Evolutionary conservation across 2,797 vertebrate genomes (phyloP), one percentile per base, ranked within the genome.

Genomic region (Sebastes matsubarae): DNA sequence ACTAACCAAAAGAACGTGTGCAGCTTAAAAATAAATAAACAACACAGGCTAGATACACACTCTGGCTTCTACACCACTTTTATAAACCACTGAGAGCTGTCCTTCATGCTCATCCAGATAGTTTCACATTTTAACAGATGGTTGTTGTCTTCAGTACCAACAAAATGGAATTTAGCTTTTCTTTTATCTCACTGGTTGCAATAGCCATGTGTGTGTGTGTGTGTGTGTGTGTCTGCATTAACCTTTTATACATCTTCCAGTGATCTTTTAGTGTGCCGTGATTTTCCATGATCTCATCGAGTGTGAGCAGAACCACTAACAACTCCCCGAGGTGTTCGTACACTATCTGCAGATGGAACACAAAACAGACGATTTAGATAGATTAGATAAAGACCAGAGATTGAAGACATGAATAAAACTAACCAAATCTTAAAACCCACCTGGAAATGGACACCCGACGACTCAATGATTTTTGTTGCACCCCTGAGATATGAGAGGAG

Each of bases 171-270:
- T 16, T 2, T 1, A 14, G 22, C 8, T 5, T 65, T 22, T 20
- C 8, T 5, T 29, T 59, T 8, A 16, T 70, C 32, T 4, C 2
- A 66, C 14, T n/a, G 13, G 4, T 50, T 68, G n/a, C 22, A 24
- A 14, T 0, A 30, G 13, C 5, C 10, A 1, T 34, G 4, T 10
- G 32, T 34, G 32, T 34, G 34, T 34, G 32, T 32, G 32, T 32
- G 5, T 68, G n/a, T 52, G 57, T 52, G 32, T 24, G 13, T 55
- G 36, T 67, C 4, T 69, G 54, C 8, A 25, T 90, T 83, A 42
- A 99, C 99, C 99, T 98, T 96, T 99, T 99, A 91, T 99, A 99
- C 98, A 98, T 99, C 85, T 98, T 99, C 99, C 99, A 99, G 90
- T 99, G 98, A 80, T 99, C 98, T 92, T 97, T 99, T 61, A 99